These are phyloP conservation scores for Antechinus stuartii DNA, from an alignment of 2,113 vertebrate species.

Conservation along the genomic window DNA sequence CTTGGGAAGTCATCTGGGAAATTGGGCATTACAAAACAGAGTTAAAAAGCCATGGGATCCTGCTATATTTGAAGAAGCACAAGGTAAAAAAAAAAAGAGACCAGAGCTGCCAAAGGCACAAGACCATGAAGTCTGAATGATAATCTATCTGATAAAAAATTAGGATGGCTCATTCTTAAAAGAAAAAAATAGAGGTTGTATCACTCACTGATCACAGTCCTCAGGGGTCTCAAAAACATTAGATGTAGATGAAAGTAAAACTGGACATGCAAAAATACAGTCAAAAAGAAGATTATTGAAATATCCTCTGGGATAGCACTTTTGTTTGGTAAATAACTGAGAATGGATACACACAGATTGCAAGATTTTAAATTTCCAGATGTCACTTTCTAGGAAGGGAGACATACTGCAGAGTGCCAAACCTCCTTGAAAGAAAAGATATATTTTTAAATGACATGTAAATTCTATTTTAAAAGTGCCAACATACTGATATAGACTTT, in stretches of 20 bases:
- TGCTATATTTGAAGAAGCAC: background rate
- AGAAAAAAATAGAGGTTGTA: background rate
- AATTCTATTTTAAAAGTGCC: background rate
- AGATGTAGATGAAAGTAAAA: background rate
- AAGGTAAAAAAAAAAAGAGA: background rate
- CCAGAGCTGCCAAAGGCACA: background rate
- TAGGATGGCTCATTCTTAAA: background rate
- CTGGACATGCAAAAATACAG: background rate
- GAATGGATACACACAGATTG: background rate
- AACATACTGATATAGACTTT: background rate
- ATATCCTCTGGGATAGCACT: background rate
- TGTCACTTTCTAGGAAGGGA: background rate
- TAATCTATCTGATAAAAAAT: background rate
- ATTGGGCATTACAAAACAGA: background rate
- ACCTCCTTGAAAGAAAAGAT: background rate
- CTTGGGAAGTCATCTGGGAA: background rate
- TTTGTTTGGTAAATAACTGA: background rate
- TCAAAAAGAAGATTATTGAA: background rate
- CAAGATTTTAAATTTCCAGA: background rate
- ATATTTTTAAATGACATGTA: background rate
- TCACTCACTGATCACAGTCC: background rate
- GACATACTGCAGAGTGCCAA: background rate
- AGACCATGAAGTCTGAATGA: background rate
- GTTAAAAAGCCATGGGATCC: background rate
- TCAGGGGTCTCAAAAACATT: background rate